phyloP scores from a whole-genome alignment of 64 coral and sea anemone species.

The Catalaphyllia jardinei region DNA sequence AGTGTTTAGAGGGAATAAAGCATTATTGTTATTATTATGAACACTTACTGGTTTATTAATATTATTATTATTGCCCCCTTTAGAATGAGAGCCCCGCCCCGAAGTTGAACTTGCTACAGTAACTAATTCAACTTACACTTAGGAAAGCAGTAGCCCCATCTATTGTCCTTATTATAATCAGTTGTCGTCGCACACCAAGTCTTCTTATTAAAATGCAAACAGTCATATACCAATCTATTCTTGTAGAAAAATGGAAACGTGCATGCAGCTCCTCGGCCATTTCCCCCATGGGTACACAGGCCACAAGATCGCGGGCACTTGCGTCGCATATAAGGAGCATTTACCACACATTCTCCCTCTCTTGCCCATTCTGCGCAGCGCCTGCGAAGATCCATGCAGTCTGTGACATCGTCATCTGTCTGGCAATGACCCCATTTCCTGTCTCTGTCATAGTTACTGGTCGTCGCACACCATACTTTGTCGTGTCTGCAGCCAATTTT shows the following conservation, averaged over 20 bases:
- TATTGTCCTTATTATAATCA: conserved; percentile 48
- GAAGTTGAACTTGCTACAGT: too few species aligned
- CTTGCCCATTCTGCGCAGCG: conserved; percentile 18
- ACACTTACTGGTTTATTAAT: too few species aligned
- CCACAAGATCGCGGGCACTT: conserved; percentile 57
- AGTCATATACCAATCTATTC: conserved; percentile 52
- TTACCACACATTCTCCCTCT: background rate
- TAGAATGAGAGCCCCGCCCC: too few species aligned
- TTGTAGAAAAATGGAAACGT: conserved; percentile 64
- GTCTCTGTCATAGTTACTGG: conserved; percentile 34
- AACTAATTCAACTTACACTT: conserved; percentile 30
- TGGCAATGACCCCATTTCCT: conserved; percentile 29
- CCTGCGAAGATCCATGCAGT: conserved; percentile 1
- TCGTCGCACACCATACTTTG: conserved; percentile 22
- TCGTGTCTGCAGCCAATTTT: background rate
- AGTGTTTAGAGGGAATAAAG: too few species aligned
- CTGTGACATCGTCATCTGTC: background rate
- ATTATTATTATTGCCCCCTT: too few species aligned
- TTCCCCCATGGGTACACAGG: conserved; percentile 56
- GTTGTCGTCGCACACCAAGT: conserved; percentile 65
- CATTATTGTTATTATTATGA: too few species aligned
- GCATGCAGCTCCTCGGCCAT: conserved; percentile 36
- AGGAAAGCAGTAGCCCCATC: conserved; percentile 72
- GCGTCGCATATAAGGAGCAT: background rate
- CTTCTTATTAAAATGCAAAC: conserved; percentile 13